phyloP scores from a whole-genome alignment of 2,113 vertebrate genomes.

The Perccottus glenii region DNA sequence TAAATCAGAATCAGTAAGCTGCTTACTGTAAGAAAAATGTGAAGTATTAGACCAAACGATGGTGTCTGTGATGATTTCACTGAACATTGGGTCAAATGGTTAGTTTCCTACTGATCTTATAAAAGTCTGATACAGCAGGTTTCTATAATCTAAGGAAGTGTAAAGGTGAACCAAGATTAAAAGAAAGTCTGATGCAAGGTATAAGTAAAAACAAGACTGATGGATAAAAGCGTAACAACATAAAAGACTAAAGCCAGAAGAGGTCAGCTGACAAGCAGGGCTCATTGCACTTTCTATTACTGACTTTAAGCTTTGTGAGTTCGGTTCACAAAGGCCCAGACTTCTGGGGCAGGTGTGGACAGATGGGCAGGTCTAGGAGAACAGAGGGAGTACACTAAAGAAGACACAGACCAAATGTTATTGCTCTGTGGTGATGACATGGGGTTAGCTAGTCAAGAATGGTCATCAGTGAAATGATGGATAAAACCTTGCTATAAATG shows the following conservation, averaged over 20 bases:
- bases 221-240: constrained; percentile 4
- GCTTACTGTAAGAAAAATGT: no score
- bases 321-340: constrained; percentile 19
- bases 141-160: background rate
- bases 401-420: constrained; percentile 55
- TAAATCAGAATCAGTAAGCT: no score
- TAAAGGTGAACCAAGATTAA: background rate
- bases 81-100: background rate
- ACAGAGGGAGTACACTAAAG: constrained; percentile 37
- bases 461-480: constrained; percentile 25
- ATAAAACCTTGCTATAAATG: constrained; percentile 18
- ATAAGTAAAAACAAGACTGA: background rate
- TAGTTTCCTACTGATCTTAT: background rate
- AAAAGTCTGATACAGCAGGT: background rate
- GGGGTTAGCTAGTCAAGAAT: constrained; percentile 35
- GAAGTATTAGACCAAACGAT: background rate
- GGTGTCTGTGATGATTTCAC: background rate
- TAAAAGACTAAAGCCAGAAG: constrained; percentile 13
- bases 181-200: background rate
- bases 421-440: constrained; percentile 37
- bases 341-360: constrained; percentile 43
- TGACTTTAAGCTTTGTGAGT: constrained; percentile 17
- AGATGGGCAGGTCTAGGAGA: constrained; percentile 54
- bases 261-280: background rate
- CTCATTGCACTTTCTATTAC: constrained; percentile 25